These are phyloP conservation scores for Antennarius maculatus DNA, from an alignment of 2,797 vertebrate genomes.

Conservation along the genomic window DNA sequence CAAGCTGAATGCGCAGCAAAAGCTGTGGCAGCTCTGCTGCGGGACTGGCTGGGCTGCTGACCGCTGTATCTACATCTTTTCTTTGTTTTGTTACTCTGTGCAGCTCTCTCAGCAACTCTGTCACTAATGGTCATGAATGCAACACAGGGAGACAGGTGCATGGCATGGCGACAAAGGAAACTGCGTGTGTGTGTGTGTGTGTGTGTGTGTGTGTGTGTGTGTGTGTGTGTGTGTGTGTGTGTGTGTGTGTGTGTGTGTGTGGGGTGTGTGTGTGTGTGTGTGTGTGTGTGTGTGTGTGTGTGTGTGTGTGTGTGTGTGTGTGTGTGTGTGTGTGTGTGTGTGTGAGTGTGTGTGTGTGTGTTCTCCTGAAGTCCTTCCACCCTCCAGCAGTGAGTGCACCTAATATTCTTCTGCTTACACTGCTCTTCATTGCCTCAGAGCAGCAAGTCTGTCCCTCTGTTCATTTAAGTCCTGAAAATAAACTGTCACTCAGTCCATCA, in stretches of 20 bases:
- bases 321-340: constrained; percentile 8
- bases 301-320: constrained; percentile 10
- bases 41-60: constrained; percentile 37
- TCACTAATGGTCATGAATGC: constrained; percentile 54
- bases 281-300: constrained; percentile 1
- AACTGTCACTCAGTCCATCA: constrained; percentile 75
- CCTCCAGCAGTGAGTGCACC: constrained; percentile 18
- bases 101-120: constrained; percentile 47
- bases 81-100: constrained; percentile 46
- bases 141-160: constrained; percentile 40
- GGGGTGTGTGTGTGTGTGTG: constrained; percentile 12
- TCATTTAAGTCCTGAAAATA: constrained; percentile 71
- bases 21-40: constrained; percentile 34
- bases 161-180: constrained; percentile 28
- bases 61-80: constrained; percentile 26
- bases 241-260: constrained; percentile 17
- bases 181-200: constrained; percentile 4
- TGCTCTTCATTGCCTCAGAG: constrained; percentile 58
- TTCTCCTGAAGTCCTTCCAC: constrained; percentile 40
- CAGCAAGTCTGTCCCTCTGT: constrained; percentile 59
- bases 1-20: constrained; percentile 47
- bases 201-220: constrained; percentile 11
- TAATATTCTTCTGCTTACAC: constrained; percentile 52
- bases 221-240: constrained; percentile 4
- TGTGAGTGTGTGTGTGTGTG: constrained; percentile 8